phyloP scores from a whole-genome alignment of 2,797 vertebrate genomes.

The Lophotriccus pileatus region DNA sequence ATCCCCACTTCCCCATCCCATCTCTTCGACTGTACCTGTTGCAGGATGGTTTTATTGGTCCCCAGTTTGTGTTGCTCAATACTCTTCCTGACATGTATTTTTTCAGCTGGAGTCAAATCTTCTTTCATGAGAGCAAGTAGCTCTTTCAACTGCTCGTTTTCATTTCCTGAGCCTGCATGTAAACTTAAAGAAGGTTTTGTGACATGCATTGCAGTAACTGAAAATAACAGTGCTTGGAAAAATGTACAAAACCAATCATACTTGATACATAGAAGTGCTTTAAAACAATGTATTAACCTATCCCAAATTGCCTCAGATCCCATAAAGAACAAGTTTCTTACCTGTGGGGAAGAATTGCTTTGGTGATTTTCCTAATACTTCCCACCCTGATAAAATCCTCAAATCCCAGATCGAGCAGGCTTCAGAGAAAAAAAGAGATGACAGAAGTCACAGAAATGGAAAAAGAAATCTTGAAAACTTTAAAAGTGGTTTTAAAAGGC shows the following conservation, averaged over 20 bases:
- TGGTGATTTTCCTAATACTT: slow-evolving; percentile 81
- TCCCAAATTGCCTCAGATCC: not conserved
- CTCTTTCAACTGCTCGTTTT: slow-evolving; percentile 77
- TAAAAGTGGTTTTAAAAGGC: not conserved
- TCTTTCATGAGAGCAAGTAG: slow-evolving; percentile 75
- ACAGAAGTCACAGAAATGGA: not conserved
- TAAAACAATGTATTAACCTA: not conserved
- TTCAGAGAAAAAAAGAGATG: slow-evolving; percentile 45
- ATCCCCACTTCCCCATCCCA: not conserved
- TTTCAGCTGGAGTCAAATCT: slow-evolving; percentile 75
- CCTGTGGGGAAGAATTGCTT: slow-evolving; percentile 80
- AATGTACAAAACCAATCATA: not conserved
- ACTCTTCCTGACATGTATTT: slow-evolving; percentile 70
- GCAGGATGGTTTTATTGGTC: slow-evolving; percentile 74
- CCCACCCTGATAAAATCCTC: slow-evolving; percentile 81
- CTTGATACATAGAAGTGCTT: not conserved
- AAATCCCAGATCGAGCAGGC: slow-evolving; percentile 79
- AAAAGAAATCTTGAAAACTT: not conserved
- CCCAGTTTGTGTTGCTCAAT: slow-evolving; percentile 81
- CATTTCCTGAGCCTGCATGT: slow-evolving; percentile 75
- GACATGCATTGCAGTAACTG: not conserved
- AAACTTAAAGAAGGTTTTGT: slow-evolving; percentile 65
- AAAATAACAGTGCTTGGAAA: not conserved
- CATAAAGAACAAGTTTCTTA: slow-evolving; percentile 35
- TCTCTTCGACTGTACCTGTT: slow-evolving; percentile 66